Base-by-base conservation (phyloP, 2,113 vertebrate genomes). In the Copsychus sechellarum region DNA sequence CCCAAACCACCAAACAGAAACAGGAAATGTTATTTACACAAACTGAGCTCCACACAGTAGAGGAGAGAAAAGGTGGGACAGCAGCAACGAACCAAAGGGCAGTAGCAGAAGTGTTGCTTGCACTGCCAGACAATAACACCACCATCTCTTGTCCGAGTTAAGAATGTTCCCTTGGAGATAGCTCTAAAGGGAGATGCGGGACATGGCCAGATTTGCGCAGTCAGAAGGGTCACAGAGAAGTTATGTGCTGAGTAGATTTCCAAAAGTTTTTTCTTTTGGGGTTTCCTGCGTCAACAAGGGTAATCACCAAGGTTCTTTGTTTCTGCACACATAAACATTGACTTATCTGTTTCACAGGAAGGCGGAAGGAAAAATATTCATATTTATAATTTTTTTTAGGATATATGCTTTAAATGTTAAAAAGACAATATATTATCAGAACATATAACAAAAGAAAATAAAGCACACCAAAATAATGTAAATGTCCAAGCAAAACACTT, bases 61-160 rank as follows among this genome's bases (percentile, higher is more conserved):
- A 57, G 70, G 23, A 69, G 10, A 54, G 38, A 29, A 81, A 48
- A 26, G 45, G 5, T 26, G 23, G 8, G 45, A 38, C 1, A 45
- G 48, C 43, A 69, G 60, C 6, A 36, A 38, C 65, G 3, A 66
- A 38, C 25, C 1, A 1, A 66, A 43, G 36, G 33, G n/a, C 31
- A 4, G 57, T 3, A 43, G 7, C 0, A 12, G 23, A 28, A 72
- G 23, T 15, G 72, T 0, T 42, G 45, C 11, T 66, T 23, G 28
- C 62, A 38, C n/a, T 3, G 6, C 29, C 33, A 51, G 11, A 50
- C 21, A 51, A 1, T 9, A 80, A 42, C 57, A 73, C 0, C 42
- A 50, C 34, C 51, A 13, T 16, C 38, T 58, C 76, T 54, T 60
- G 78, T 93, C 38, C 5, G 2, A 23, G 26, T 24, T 50, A 48